These are phyloP conservation scores for Margaritifera margaritifera DNA, from an alignment of 2,888 invertebrate genomes.

Conservation along the genomic window DNA sequence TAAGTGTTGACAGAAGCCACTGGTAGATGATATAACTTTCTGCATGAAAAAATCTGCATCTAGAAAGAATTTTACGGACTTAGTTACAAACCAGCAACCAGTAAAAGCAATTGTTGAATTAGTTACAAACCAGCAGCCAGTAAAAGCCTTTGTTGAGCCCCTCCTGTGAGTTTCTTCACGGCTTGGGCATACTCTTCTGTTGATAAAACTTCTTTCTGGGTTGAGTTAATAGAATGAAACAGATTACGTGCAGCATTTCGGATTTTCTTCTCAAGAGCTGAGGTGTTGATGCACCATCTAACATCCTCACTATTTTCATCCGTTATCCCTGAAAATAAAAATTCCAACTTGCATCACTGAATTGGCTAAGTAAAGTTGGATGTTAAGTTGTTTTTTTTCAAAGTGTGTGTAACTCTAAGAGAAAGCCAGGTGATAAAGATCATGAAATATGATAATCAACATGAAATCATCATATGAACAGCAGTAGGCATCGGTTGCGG, in stretches of 20 bases:
- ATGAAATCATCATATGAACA: too few relatives aligned
- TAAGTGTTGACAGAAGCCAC: too few relatives aligned
- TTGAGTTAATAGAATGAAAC: slow-evolving; percentile 80
- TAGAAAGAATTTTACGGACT: too few relatives aligned
- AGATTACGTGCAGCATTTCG: slow-evolving; percentile 89
- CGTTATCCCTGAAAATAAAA: slow-evolving; percentile 78
- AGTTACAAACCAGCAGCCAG: slow-evolving; percentile 60
- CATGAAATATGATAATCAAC: too few relatives aligned
- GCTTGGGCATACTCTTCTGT: slow-evolving; percentile 78
- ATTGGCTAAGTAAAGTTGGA: too few relatives aligned
- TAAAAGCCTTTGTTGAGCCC: slow-evolving; percentile 62
- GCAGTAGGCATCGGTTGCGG: too few relatives aligned
- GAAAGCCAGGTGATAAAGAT: too few relatives aligned
- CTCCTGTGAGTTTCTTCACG: slow-evolving; percentile 56
- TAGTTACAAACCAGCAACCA: too few relatives aligned
- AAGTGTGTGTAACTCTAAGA: too few relatives aligned
- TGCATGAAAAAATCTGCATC: neutral
- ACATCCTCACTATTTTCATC: slow-evolving; percentile 84
- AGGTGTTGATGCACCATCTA: slow-evolving; percentile 86
- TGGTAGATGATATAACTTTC: too few relatives aligned
- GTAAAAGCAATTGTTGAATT: neutral
- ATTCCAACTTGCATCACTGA: too few relatives aligned
- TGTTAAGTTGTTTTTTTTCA: too few relatives aligned
- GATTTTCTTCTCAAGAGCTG: slow-evolving; percentile 89
- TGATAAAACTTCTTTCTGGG: slow-evolving; percentile 79